Conservation (phyloP, 2,888 invertebrate genomes). For the Ptilodon capucinus region DNA sequence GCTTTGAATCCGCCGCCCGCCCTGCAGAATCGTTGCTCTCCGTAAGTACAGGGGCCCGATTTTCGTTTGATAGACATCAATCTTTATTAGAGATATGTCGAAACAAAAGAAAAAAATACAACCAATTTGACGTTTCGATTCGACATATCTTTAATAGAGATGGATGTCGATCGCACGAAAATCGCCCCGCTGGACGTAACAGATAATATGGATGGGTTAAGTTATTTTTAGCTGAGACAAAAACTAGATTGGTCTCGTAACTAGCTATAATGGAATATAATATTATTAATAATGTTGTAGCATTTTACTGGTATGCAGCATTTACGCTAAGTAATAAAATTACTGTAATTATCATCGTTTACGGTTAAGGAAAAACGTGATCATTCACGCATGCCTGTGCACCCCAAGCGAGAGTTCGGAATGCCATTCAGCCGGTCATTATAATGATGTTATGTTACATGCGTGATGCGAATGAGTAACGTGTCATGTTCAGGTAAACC, state of each 20-base stretch:
- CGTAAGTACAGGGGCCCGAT: too few species aligned
- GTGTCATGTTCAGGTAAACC: slow-evolving; percentile 21
- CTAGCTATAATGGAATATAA: not conserved
- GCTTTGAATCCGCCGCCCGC: too few species aligned
- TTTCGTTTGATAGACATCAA: too few species aligned
- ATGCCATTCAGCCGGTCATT: not conserved
- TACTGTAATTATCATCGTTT: not conserved
- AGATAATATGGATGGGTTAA: too few species aligned
- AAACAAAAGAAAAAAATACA: too few species aligned
- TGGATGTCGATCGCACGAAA: too few species aligned
- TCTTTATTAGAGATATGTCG: too few species aligned
- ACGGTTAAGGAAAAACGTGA: not conserved
- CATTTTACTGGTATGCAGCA: not conserved
- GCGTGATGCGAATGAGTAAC: not conserved
- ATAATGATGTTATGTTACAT: not conserved
- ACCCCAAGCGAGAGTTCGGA: not conserved
- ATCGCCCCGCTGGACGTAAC: too few species aligned
- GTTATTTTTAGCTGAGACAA: not conserved
- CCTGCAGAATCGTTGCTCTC: too few species aligned
- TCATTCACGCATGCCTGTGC: not conserved
- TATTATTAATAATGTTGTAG: not conserved
- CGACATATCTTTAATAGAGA: too few species aligned
- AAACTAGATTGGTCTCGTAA: not conserved
- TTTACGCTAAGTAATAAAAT: not conserved
- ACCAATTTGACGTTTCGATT: too few species aligned